These are phyloP conservation scores for Morbakka virulenta DNA, from an alignment of 30 jellyfish, hydroid and myxozoan species.

Conservation along the genomic window DNA sequence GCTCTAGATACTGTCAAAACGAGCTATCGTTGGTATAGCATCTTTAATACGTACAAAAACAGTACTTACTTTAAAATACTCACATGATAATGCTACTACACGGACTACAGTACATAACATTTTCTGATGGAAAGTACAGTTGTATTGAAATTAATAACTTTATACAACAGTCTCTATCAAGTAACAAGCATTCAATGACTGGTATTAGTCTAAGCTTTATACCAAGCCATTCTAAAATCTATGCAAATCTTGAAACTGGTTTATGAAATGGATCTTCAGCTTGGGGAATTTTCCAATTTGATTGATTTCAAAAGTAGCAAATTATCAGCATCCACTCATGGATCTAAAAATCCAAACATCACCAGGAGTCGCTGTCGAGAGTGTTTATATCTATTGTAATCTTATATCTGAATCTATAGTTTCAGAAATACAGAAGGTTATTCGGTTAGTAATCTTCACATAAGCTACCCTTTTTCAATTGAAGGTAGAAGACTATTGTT, in stretches of 20 bases:
- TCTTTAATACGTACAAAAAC: not conserved
- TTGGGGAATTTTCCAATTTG: conserved; percentile 12
- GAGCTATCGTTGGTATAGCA: conserved; percentile 11
- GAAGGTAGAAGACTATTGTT: too few species aligned
- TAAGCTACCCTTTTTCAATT: too few species aligned
- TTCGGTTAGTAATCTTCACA: conserved; percentile 7
- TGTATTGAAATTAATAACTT: too few species aligned
- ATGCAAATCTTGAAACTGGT: too few species aligned
- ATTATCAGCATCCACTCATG: not conserved
- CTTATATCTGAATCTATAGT: too few species aligned
- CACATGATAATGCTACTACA: conserved; percentile 8
- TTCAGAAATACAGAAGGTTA: too few species aligned
- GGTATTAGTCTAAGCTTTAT: too few species aligned
- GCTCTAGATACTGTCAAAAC: conserved; percentile 31
- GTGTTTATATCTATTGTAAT: not conserved
- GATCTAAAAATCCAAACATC: conserved; percentile 1
- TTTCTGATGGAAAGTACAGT: conserved; percentile 13
- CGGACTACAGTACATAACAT: conserved; percentile 9
- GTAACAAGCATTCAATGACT: not conserved
- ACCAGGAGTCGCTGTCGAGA: conserved; percentile 10
- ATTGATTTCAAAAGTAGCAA: not conserved
- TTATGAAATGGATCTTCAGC: not conserved
- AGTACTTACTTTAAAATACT: not conserved
- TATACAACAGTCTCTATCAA: too few species aligned
- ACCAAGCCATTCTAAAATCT: not conserved